Conservation (phyloP, 2,888 invertebrate genomes). For the Macropis europaea region DNA sequence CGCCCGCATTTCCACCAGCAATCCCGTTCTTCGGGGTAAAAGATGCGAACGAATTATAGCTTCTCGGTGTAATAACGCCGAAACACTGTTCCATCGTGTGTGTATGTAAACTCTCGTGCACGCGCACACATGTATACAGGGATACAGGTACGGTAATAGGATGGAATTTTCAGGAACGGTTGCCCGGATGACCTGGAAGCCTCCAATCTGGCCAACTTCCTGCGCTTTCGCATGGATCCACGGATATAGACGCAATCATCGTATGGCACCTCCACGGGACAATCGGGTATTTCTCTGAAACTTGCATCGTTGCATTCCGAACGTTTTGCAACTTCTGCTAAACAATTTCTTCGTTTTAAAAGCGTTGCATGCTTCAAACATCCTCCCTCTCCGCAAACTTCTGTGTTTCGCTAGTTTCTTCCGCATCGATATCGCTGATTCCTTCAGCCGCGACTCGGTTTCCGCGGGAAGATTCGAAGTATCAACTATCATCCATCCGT, state of each 20-base stretch:
- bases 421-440: too few relatives aligned
- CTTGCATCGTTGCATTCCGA: too few relatives aligned
- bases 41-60: neutral
- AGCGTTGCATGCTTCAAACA: too few relatives aligned
- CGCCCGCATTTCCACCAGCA: neutral
- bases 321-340: too few relatives aligned
- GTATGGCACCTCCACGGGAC: neutral
- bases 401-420: too few relatives aligned
- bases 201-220: conserved; percentile 6
- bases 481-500: too few relatives aligned
- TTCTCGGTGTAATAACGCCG: neutral
- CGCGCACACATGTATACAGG: neutral
- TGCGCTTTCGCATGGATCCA: neutral
- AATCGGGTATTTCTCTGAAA: neutral
- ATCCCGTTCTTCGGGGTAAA: neutral
- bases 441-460: too few relatives aligned
- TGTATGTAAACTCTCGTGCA: neutral
- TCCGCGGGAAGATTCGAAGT: too few relatives aligned
- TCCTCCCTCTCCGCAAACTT: too few relatives aligned
- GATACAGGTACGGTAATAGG: conserved; percentile 10
- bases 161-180: conserved; percentile 29
- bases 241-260: conserved; percentile 4
- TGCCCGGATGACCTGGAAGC: conserved; percentile 9
- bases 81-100: neutral
- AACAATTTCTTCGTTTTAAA: too few relatives aligned